phyloP scores from a whole-genome alignment of 2,888 invertebrate genomes.

The Melieria picta region DNA sequence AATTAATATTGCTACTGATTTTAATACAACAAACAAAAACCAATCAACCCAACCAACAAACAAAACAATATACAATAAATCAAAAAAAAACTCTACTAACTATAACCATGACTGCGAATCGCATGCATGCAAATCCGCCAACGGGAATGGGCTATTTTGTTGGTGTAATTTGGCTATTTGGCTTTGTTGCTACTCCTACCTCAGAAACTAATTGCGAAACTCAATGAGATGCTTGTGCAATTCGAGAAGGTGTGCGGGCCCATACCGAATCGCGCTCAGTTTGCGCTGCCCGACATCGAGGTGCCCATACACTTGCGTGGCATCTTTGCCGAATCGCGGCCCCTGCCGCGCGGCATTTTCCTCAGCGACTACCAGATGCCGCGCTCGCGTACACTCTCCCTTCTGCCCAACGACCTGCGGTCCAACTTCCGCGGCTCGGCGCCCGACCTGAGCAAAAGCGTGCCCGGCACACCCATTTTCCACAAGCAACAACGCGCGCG shows the following conservation, averaged over 20 bases:
- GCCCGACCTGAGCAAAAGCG: constrained; percentile 64
- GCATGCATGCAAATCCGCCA: not conserved
- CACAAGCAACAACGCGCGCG: constrained; percentile 46
- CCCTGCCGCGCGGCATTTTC: constrained; percentile 64
- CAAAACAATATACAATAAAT: not conserved
- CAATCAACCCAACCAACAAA: constrained; percentile 1
- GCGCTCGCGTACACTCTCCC: constrained; percentile 70
- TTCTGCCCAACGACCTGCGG: constrained; percentile 59
- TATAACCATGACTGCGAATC: too few relatives aligned
- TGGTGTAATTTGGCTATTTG: constrained; percentile 21
- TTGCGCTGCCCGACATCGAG: constrained; percentile 59
- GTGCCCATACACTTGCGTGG: constrained; percentile 61
- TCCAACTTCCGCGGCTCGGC: constrained; percentile 62
- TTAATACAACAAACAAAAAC: constrained; percentile 34
- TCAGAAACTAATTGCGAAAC: constrained; percentile 44
- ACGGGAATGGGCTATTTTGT: constrained; percentile 17
- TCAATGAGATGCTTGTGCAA: constrained; percentile 50
- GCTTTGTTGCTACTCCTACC: constrained; percentile 44
- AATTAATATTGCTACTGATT: constrained; percentile 29
- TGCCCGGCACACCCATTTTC: constrained; percentile 61
- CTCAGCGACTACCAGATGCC: constrained; percentile 68
- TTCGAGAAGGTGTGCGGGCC: constrained; percentile 55
- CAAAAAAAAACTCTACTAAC: not conserved
- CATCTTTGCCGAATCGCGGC: constrained; percentile 55
- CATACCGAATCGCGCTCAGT: constrained; percentile 54